phyloP scores from a whole-genome alignment of 2,888 invertebrate species.

The Galeopsomyia nigrocyanea region DNA sequence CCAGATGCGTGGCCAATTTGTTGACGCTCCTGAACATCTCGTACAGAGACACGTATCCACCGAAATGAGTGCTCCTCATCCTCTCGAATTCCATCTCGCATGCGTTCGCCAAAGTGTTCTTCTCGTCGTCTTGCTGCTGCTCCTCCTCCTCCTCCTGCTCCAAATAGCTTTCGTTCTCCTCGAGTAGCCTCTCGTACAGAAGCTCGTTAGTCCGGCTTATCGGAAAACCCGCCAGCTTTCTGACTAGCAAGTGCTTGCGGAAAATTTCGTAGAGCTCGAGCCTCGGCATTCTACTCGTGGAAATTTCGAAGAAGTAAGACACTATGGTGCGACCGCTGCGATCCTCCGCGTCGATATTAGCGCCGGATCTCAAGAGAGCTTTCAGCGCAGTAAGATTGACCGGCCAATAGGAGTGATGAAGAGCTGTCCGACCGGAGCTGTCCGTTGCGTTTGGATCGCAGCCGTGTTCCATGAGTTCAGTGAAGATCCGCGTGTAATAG shows the following conservation, averaged over 20 bases:
- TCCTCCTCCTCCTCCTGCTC: not conserved
- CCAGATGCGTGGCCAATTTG: not conserved
- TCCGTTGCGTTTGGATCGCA: conserved; percentile 8
- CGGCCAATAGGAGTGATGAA: conserved; percentile 23
- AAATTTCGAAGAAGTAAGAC: conserved; percentile 14
- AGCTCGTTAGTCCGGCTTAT: conserved; percentile 4
- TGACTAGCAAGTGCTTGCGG: not conserved
- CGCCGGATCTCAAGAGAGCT: conserved; percentile 19
- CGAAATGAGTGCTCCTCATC: conserved; percentile 1
- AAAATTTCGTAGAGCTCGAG: not conserved
- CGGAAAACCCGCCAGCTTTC: not conserved
- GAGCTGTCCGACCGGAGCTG: not conserved
- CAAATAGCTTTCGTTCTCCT: not conserved
- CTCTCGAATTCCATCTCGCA: not conserved
- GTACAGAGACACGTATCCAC: not conserved
- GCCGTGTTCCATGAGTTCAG: conserved; percentile 9
- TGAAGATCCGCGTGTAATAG: not conserved
- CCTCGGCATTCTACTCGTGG: conserved; percentile 4
- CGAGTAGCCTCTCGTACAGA: not conserved
- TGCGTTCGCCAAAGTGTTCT: not conserved
- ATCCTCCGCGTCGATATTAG: conserved; percentile 23
- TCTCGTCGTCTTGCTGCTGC: too few species aligned
- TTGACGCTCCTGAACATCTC: conserved; percentile 2
- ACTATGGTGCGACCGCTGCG: conserved; percentile 15
- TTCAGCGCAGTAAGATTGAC: not conserved